A percentile compares a stretch with the other conserved stretches of the same genome.
These are phyloP conservation scores for Cyaniris semiargus DNA, from an alignment of 2,888 invertebrate species.

Conservation along the genomic window DNA sequence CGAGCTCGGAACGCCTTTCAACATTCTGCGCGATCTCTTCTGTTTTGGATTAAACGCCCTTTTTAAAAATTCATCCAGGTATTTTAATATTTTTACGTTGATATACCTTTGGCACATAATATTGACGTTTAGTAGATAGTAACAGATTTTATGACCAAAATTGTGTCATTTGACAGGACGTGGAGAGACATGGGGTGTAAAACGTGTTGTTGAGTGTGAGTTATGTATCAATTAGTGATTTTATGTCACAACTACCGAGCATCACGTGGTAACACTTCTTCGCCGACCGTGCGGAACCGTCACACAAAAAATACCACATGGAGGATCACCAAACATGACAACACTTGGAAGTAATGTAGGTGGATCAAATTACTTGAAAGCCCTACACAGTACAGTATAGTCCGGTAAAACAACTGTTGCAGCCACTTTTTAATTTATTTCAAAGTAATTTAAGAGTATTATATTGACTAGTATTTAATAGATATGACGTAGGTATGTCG, in stretches of 20 bases:
- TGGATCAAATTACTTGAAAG: not conserved
- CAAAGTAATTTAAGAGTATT: too few relatives aligned
- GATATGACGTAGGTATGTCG: too few relatives aligned
- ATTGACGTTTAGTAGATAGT: not conserved
- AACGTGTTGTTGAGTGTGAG: slow-evolving; percentile 39
- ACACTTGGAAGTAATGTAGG: slow-evolving; percentile 22
- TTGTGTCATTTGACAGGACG: not conserved
- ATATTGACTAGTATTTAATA: too few relatives aligned
- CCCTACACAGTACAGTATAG: not conserved
- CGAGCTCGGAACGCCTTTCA: not conserved
- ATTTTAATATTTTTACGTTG: not conserved
- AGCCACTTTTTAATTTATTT: too few relatives aligned
- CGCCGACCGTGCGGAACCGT: slow-evolving; percentile 48
- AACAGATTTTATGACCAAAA: not conserved
- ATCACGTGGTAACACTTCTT: slow-evolving; percentile 54
- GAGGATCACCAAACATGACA: slow-evolving; percentile 12
- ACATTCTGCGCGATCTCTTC: not conserved
- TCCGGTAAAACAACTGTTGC: too few relatives aligned
- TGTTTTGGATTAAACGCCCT: not conserved
- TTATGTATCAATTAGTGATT: slow-evolving; percentile 42
- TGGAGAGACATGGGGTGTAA: slow-evolving; percentile 32
- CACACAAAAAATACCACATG: slow-evolving; percentile 39
- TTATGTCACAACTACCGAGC: slow-evolving; percentile 49
- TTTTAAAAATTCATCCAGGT: not conserved
- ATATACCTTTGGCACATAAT: not conserved